phyloP scores from a whole-genome alignment of 2,797 vertebrate species.

The Apogon hyalosoma region DNA sequence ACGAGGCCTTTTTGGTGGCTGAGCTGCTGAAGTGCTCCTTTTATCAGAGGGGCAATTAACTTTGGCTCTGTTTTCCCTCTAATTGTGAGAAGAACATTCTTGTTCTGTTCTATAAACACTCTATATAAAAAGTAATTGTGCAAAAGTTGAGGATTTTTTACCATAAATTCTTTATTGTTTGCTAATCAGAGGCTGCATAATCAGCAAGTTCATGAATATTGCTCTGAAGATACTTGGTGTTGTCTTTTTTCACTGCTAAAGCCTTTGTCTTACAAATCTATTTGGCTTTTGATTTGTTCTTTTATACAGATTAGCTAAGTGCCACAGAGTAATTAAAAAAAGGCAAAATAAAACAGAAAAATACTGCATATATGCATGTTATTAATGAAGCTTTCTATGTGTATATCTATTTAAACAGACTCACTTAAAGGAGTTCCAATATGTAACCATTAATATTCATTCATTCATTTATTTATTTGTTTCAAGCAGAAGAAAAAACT shows the following conservation, averaged over 20 bases:
- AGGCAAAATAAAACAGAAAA: background rate
- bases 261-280: conserved; percentile 20
- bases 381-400: conserved; percentile 8
- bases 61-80: conserved; percentile 58
- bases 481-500: background rate
- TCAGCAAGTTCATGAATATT: conserved; percentile 63
- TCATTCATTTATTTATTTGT: background rate
- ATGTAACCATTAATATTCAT: background rate
- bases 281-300: conserved; percentile 13
- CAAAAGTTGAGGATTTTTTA: conserved; percentile 48
- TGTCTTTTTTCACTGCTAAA: conserved; percentile 8
- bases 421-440: no score
- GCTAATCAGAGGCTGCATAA: conserved; percentile 48
- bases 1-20: conserved; percentile 57
- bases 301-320: conserved; percentile 23
- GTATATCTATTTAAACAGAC: background rate
- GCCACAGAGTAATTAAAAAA: conserved; percentile 14
- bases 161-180: conserved; percentile 57
- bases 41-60: conserved; percentile 75
- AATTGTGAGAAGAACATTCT: conserved; percentile 68
- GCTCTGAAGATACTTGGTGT: conserved; percentile 49
- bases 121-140: conserved; percentile 59
- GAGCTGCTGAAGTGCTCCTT: conserved; percentile 52
- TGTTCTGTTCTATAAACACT: conserved; percentile 55
- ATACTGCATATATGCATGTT: background rate